Evolutionary conservation across 2,888 invertebrate species (phyloP), one percentile per base, ranked within the genome.

Genomic region (Macrosoma leucophasiata): DNA sequence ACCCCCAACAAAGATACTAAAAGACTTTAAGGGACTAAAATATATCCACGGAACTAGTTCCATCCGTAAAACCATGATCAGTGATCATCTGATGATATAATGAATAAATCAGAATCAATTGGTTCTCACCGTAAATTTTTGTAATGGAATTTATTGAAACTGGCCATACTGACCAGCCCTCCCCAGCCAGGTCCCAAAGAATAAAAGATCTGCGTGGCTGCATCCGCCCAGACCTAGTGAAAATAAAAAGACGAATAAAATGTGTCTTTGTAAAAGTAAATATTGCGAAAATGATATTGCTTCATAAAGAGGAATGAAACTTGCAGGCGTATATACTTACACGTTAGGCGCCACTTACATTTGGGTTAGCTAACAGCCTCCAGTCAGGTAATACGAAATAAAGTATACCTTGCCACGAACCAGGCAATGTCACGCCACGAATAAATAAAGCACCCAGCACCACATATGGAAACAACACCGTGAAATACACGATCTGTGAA

Each of bases 141-240:
- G 57, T 93, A 93, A 41, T 88, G 85, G 58, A 93, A 93, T 43
- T 87, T 79, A 68, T 93, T 94, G 62, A 91, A 95, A 62, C 94
- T 94, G 17, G 94, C 91, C 91, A 93, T 92, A 62, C 92, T 92
- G 33, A 94, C 86, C 33, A 95, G 88, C 4, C 93, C 93, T 22
- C 94, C 94, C 91, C 93, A 93, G 4, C 94, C 94, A 0, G 94
- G 93, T 2, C 96, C 96, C 10, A 96, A 88, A 0, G 96, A 95
- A 64, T 91, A 96, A 73, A 96, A 95, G 46, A 96, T 91, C 74
- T 96, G 96, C n/a, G 94, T 90, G 0, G 95, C 94, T 1, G 96
- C 96, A 67, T 96, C 95, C 1, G 93, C 91, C 96, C 96, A 96
- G 3, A 96, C 91, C 93, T 93, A 55, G 3, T n/a, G n/a, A n/a